Percentiles rank a stretch among this genome's conserved stretches.
These are phyloP conservation scores for Trachurus trachurus DNA, from an alignment of 2,797 vertebrate species.

Conservation along the genomic window DNA sequence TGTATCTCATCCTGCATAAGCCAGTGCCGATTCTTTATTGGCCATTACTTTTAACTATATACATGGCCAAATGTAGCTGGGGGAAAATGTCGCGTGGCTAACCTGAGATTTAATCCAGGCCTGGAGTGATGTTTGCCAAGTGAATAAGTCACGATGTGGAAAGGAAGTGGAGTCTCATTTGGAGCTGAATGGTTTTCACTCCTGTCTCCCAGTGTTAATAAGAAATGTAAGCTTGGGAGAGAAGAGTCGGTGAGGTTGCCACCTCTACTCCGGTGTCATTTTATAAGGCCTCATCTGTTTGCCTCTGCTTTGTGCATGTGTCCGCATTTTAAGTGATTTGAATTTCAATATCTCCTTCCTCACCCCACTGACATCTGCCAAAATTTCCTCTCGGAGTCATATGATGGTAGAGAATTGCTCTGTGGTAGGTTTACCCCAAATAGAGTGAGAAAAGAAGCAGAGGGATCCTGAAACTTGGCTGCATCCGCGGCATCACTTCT, in stretches of 20 bases:
- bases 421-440: constrained; percentile 16
- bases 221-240: constrained; percentile 56
- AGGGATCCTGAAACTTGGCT: constrained; percentile 14
- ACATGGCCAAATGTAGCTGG: constrained; percentile 52
- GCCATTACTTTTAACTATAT: constrained; percentile 62
- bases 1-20: constrained; percentile 38
- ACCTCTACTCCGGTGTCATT: constrained; percentile 41
- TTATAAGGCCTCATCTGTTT: constrained; percentile 58
- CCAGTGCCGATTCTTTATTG: constrained; percentile 69
- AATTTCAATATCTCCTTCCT: constrained; percentile 28
- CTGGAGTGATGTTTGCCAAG: constrained; percentile 63
- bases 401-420: constrained; percentile 25
- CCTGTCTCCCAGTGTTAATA: constrained; percentile 57
- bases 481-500: background rate
- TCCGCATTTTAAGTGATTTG: constrained; percentile 48
- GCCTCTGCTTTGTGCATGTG: constrained; percentile 37
- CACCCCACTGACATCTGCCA: constrained; percentile 25
- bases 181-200: constrained; percentile 57
- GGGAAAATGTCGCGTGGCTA: constrained; percentile 24
- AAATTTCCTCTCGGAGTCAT: constrained; percentile 12
- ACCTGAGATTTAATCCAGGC: constrained; percentile 55
- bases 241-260: constrained; percentile 33
- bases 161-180: constrained; percentile 57
- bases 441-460: background rate
- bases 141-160: constrained; percentile 44